These are phyloP conservation scores for Lordiphosa mommai DNA, from an alignment of 1,140 invertebrate species.

Conservation along the genomic window DNA sequence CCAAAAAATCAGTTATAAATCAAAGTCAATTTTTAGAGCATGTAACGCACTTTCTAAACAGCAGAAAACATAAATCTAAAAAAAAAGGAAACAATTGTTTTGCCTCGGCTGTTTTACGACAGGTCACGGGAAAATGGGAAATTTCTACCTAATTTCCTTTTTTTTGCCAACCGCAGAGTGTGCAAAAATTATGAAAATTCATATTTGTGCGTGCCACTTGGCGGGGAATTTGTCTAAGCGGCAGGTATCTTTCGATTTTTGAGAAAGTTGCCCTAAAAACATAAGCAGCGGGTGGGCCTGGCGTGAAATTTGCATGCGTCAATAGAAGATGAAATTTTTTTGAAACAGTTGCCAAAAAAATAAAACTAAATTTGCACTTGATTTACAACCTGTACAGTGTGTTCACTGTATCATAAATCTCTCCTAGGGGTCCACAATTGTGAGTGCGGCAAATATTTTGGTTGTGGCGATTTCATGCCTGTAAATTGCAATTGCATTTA, in stretches of 20 bases:
- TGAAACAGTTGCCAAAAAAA: slow-evolving; percentile 40
- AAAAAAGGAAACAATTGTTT: slow-evolving; percentile 45
- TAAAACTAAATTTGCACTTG: slow-evolving; percentile 23
- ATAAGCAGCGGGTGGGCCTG: slow-evolving; percentile 40
- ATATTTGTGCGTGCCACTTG: slow-evolving; percentile 70
- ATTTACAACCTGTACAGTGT: slow-evolving; percentile 48
- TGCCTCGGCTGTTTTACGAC: slow-evolving; percentile 41
- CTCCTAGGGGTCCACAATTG: slow-evolving; percentile 3
- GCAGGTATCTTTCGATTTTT: slow-evolving; percentile 15
- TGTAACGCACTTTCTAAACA: slow-evolving; percentile 74
- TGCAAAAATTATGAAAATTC: slow-evolving; percentile 77
- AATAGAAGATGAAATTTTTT: slow-evolving; percentile 54
- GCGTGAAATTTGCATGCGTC: slow-evolving; percentile 69
- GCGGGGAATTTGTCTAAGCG: slow-evolving; percentile 17
- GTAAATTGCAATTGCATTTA: slow-evolving; percentile 62
- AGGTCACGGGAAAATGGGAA: slow-evolving; percentile 6
- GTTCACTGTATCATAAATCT: slow-evolving; percentile 50
- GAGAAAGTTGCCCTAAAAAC: slow-evolving; percentile 18
- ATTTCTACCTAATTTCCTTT: slow-evolving; percentile 22
- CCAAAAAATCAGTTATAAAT: slow-evolving; percentile 48
- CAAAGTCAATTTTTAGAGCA: slow-evolving; percentile 35
- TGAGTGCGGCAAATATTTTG: slow-evolving; percentile 68
- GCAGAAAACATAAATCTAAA: slow-evolving; percentile 18
- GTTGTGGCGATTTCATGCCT: slow-evolving; percentile 70
- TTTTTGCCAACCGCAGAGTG: slow-evolving; percentile 59